These are phyloP conservation scores for Sebastes baramenuke DNA, from an alignment of 2,797 vertebrate species.

Conservation along the genomic window DNA sequence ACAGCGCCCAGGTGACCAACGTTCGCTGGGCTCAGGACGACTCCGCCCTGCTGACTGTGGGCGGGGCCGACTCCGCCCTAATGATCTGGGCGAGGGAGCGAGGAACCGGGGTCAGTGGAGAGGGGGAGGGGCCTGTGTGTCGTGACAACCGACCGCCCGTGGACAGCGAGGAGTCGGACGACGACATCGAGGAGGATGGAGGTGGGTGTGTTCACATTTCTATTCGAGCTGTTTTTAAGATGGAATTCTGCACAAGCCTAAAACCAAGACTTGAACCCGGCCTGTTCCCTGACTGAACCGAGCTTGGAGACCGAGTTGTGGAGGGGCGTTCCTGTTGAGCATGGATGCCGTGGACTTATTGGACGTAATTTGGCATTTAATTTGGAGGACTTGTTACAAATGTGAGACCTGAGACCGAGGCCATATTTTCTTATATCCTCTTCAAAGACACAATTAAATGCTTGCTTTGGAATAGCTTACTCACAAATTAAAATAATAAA, in stretches of 20 bases:
- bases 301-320: too few species aligned
- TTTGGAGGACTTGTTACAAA: too few species aligned
- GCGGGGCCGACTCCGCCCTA: slow-evolving; percentile 92
- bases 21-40: slow-evolving; percentile 94
- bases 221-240: background rate
- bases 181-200: slow-evolving; percentile 94
- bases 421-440: too few species aligned
- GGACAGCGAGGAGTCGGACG: slow-evolving; percentile 96
- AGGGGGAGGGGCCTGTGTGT: slow-evolving; percentile 46
- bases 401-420: too few species aligned
- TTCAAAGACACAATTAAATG: too few species aligned
- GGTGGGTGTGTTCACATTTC: slow-evolving; percentile 73
- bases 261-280: background rate
- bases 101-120: slow-evolving; percentile 78
- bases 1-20: slow-evolving; percentile 94
- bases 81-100: slow-evolving; percentile 95
- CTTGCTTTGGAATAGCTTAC: too few species aligned
- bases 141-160: slow-evolving; percentile 68
- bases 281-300: too few species aligned
- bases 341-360: too few species aligned
- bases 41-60: slow-evolving; percentile 90
- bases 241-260: background rate
- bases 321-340: too few species aligned
- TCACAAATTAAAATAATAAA: too few species aligned
- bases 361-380: too few species aligned